These are phyloP conservation scores for Philereme vetulata DNA, from an alignment of 2,888 invertebrate genomes.

Conservation along the genomic window DNA sequence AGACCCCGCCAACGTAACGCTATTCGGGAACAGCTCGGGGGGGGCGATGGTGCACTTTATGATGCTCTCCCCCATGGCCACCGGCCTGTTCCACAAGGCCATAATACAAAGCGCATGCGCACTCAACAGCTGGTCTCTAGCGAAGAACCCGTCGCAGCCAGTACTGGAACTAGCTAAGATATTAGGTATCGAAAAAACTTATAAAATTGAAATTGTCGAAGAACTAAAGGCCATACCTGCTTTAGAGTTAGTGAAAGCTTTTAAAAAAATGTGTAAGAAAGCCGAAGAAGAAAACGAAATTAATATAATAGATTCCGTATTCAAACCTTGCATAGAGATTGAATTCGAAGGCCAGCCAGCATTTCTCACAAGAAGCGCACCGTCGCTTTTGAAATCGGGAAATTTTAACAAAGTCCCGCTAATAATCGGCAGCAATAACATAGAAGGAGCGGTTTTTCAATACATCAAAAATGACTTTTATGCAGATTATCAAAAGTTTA, in stretches of 20 bases:
- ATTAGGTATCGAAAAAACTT: constrained; percentile 56
- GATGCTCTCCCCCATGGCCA: constrained; percentile 76
- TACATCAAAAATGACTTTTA: constrained; percentile 56
- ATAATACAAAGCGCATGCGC: constrained; percentile 76
- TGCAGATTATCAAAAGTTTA: constrained; percentile 63
- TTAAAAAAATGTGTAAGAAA: constrained; percentile 38
- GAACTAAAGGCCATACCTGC: constrained; percentile 56
- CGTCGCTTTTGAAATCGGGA: constrained; percentile 65
- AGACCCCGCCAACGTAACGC: constrained; percentile 73
- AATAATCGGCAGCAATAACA: constrained; percentile 72
- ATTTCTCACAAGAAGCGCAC: constrained; percentile 70
- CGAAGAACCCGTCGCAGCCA: constrained; percentile 61
- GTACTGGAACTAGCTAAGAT: constrained; percentile 59
- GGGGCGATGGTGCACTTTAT: constrained; percentile 75
- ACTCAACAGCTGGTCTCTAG: constrained; percentile 68
- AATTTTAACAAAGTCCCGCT: constrained; percentile 74
- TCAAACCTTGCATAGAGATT: constrained; percentile 73
- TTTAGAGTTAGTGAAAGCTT: constrained; percentile 56
- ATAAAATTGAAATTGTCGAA: constrained; percentile 64
- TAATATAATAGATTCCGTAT: constrained; percentile 58
- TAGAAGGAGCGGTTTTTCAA: constrained; percentile 62
- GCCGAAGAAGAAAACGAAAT: constrained; percentile 34
- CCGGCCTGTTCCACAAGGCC: constrained; percentile 74
- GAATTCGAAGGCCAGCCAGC: constrained; percentile 73
- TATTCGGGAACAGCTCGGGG: constrained; percentile 77